Base-by-base conservation (phyloP, 2,797 vertebrate species). In the Takifugu ocellatus region DNA sequence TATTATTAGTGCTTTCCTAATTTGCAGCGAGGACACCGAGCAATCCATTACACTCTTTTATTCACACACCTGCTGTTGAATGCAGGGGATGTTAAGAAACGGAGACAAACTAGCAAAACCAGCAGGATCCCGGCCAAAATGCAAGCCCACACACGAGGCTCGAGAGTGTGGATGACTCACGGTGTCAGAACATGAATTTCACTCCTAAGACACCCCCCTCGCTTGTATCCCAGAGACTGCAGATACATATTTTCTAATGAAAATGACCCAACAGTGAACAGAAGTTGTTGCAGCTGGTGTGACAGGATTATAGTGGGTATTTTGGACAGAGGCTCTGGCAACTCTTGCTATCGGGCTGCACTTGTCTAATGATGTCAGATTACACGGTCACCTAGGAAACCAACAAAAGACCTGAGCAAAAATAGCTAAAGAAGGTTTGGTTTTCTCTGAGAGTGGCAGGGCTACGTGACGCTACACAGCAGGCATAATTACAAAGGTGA, bases 401-500 rank as follows among this genome's bases (percentile, higher is more conserved):
- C 61, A 49, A 56, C 56, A 59, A 66, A 77, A 70, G 66, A 56
- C 63, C 46, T 15, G n/a, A 50, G 63, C 68, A 78, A 50, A 73
- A 78, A 74, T 68, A 50, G 66, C 17, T 31, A 63, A 63, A 61
- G 49, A 67, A 54, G 60, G 54, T 15, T 29, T 54, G 49, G 51
- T 72, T 66, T 77, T 27, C 26, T 16, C 50, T 44, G 36, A 63
- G 73, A 83, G 39, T 85, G 80, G 77, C 74, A 67, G 63, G 61
- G 17, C 74, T 21, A 33, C 52, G 66, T 63, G 49, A 67, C 67
- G 78, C 57, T 61, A 65, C 61, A 60, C 72, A 59, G 74, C 81
- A 72, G 81, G 74, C 68, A 80, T 81, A 81, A 84, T 86, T 84
- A 78, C 81, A 83, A 75, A 72, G 3, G 31, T 59, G 69, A 51